Conservation (phyloP, 1,140 invertebrate species). For the Panulirus ornatus region DNA sequence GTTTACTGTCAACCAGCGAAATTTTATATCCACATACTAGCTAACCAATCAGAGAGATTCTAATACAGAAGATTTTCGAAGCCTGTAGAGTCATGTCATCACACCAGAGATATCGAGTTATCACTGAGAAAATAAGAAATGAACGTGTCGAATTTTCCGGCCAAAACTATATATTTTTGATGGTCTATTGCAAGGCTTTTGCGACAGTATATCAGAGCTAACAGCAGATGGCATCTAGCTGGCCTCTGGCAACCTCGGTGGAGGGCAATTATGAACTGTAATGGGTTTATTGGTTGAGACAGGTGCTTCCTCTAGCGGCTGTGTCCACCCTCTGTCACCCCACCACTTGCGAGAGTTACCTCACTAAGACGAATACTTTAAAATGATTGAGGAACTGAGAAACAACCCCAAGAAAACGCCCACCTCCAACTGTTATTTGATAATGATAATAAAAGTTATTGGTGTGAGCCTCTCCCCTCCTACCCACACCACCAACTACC, state of each 20-base stretch:
- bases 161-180: too few species aligned
- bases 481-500: background rate
- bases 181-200: too few species aligned
- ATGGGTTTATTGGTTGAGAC: slow-evolving; percentile 50
- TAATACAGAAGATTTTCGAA: too few species aligned
- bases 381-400: background rate
- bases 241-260: slow-evolving; percentile 31
- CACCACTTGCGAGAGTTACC: background rate
- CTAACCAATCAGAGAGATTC: too few species aligned
- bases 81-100: too few species aligned
- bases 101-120: too few species aligned
- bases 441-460: background rate
- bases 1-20: too few species aligned
- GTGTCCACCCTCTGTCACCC: background rate
- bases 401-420: background rate
- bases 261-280: slow-evolving; percentile 44
- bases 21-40: too few species aligned
- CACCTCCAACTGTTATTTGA: background rate
- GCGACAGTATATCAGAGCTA: background rate
- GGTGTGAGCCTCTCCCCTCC: background rate
- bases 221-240: background rate
- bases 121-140: too few species aligned
- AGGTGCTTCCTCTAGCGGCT: slow-evolving; percentile 40
- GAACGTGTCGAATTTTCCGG: too few species aligned
- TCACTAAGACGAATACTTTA: background rate